These are phyloP conservation scores for Cynaeus angustus DNA, from an alignment of 2,888 invertebrate genomes.

Conservation along the genomic window DNA sequence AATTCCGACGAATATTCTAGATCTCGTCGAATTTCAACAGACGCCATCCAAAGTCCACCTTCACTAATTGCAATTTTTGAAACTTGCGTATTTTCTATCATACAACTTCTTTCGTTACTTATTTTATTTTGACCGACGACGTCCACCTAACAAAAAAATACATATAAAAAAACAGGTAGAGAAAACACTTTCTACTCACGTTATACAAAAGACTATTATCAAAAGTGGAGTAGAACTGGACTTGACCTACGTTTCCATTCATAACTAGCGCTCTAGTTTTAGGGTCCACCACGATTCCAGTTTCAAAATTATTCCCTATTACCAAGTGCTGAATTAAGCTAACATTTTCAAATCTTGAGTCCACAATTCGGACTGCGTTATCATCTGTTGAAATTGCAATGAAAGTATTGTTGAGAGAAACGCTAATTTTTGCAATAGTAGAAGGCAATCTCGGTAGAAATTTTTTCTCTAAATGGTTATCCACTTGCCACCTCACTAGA, in stretches of 20 bases:
- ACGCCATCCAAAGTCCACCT: slow-evolving; percentile 83
- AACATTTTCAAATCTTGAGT: slow-evolving; percentile 73
- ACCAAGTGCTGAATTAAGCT: slow-evolving; percentile 82
- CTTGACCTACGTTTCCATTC: slow-evolving; percentile 82
- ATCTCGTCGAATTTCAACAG: slow-evolving; percentile 79
- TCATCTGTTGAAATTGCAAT: slow-evolving; percentile 81
- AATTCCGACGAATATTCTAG: slow-evolving; percentile 75
- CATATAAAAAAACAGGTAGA: background rate
- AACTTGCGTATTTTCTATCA: slow-evolving; percentile 79
- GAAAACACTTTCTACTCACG: slow-evolving; percentile 70
- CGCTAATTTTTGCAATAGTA: slow-evolving; percentile 76
- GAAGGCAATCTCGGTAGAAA: slow-evolving; percentile 83
- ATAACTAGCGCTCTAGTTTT: slow-evolving; percentile 79
- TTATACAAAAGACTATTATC: slow-evolving; percentile 80
- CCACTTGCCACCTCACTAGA: slow-evolving; percentile 83
- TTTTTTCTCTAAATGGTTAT: slow-evolving; percentile 70
- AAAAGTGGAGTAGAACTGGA: slow-evolving; percentile 82
- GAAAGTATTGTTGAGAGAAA: slow-evolving; percentile 77
- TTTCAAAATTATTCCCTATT: slow-evolving; percentile 75
- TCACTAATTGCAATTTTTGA: slow-evolving; percentile 79
- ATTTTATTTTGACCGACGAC: slow-evolving; percentile 82
- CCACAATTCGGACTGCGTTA: slow-evolving; percentile 78
- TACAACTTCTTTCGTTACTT: slow-evolving; percentile 76
- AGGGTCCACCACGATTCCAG: slow-evolving; percentile 77
- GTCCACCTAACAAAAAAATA: slow-evolving; percentile 74